These are phyloP conservation scores for Periphyllus acericola DNA, from an alignment of 2,888 invertebrate species.

Conservation along the genomic window DNA sequence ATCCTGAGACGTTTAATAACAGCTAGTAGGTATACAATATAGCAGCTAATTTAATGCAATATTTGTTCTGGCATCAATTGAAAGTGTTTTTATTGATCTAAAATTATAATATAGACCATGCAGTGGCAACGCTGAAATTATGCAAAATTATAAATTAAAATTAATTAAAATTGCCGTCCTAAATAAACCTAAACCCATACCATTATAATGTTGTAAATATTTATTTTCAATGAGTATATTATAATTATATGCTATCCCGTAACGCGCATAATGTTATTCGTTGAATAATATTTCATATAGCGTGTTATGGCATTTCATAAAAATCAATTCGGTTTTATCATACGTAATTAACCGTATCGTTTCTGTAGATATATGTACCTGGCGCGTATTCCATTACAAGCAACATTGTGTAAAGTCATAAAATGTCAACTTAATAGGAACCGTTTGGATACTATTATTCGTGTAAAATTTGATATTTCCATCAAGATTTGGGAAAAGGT, in stretches of 20 bases:
- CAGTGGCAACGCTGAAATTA: background rate
- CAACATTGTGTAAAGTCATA: background rate
- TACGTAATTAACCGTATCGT: background rate
- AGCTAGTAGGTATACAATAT: too few species aligned
- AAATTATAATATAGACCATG: background rate
- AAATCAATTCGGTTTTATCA: background rate
- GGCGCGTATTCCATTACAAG: background rate
- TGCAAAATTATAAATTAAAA: slow-evolving; percentile 24
- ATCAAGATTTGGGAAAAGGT: background rate
- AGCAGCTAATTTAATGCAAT: background rate
- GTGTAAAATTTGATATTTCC: background rate
- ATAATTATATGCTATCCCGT: background rate
- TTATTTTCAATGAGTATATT: background rate
- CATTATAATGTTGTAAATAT: slow-evolving; percentile 3
- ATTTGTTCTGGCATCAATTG: background rate
- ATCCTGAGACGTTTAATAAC: too few species aligned
- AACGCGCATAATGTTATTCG: background rate
- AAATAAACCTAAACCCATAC: slow-evolving; percentile 6
- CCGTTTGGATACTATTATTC: background rate
- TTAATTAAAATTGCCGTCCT: background rate
- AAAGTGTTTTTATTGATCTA: background rate
- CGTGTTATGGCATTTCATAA: background rate
- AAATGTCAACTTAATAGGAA: background rate
- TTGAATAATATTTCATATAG: background rate
- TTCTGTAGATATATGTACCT: background rate